Evolutionary conservation across 2,797 vertebrate species (phyloP), one percentile per base, ranked within the genome.

Genomic region (Thripadectes ignobilis): DNA sequence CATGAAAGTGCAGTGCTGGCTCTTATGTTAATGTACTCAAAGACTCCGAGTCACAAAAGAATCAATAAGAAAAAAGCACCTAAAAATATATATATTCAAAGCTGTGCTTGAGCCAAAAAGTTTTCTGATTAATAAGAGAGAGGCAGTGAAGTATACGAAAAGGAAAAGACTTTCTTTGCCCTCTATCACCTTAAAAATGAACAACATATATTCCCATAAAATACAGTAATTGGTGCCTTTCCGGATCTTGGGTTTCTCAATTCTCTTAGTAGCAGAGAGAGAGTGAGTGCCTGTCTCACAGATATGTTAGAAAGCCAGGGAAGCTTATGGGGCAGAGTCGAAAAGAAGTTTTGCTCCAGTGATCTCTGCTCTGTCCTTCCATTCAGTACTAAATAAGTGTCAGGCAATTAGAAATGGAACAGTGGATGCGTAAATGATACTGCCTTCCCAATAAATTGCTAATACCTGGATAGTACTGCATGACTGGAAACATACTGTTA

Each of bases 391-490:
- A 96, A 97, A 95, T 96, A 96, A 97, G 96, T 97, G 96, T 96
- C 97, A 98, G 97, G 92, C 97, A 97, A 97, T 98, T 98, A 97
- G 97, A 97, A 97, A 96, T 95, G 96, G 96, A 96, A 97, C 91
- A 97, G 96, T 6, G 93, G 96, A 97, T 96, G 89, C 54, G 88
- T 97, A 97, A 97, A 98, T 95, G 97, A 97, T 97, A 91, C 96
- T 97, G 95, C 96, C 93, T 91, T 97, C 92, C 93, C 97, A 96
- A 96, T 96, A 98, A 97, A 98, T 97, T 97, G 96, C 94, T 96
- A 97, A 97, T 97, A 97, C 97, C 68, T 95, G 96, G 95, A 97
- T 97, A 97, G 97, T 97, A 92, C 95, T 92, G 95, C 96, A 95
- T 94, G 95, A 94, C 96, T 97, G 94, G 95, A 95, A 97, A 84